Base-by-base conservation (phyloP, 2,113 vertebrate genomes). In the Sceloporus tristichus region DNA sequence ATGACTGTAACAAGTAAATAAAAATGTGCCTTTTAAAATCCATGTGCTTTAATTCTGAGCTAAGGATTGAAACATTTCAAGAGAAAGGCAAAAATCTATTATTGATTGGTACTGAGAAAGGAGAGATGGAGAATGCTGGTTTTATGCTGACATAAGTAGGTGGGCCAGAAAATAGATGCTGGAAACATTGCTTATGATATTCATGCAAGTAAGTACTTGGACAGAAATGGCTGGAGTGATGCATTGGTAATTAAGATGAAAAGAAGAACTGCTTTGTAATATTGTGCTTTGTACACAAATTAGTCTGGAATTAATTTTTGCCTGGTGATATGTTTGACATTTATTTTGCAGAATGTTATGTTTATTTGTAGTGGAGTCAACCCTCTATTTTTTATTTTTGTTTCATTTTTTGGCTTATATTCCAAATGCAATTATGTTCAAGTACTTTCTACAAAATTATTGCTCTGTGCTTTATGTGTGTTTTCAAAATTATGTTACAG, bases 281-380 rank as follows among this genome's bases (percentile, higher is more conserved):
- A 68, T 21, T 68, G 19, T 95, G 38, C 8, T 70, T 70, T 95
- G 59, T 48, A 91, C 91, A 92, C 74, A 91, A 93, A 90, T 84
- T 77, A 89, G 80, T 66, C 65, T 90, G 65, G 53, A 95, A 92
- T 94, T 78, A 76, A 90, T 91, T 88, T 93, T 38, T 0, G 0
- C 78, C 85, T 91, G 16, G 62, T 84, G 87, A 92, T 53, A 88
- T 92, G 75, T n/a, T 88, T 90, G 76, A 90, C 14, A 2, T 5
- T 23, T 54, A 87, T 86, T 89, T 53, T 78, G 73, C 1, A 19
- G 77, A 80, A 73, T 0, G 18, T 83, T 88, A 83, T 75, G 81
- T 93, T 92, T 92, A 90, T 75, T 90, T 89, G 29, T 29, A 83
- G 25, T 70, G 14, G 3, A 29, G 14, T 73, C 13, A 88, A 84